Conservation (phyloP, 1,140 invertebrate genomes). For the Melitaea cinxia region DNA sequence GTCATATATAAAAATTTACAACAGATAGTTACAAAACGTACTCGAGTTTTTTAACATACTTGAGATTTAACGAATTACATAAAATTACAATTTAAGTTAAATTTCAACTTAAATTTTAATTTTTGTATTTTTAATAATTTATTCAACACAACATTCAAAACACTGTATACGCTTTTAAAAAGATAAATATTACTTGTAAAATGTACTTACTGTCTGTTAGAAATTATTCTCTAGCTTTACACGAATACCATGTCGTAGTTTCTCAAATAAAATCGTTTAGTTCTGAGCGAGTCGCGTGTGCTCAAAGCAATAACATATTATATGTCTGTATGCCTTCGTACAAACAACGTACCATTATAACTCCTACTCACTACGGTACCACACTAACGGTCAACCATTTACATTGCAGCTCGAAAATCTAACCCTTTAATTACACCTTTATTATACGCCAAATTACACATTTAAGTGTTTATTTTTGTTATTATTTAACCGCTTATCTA, state of each 20-base stretch:
- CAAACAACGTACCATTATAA: background rate
- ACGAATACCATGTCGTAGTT: background rate
- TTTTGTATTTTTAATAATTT: no score
- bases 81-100: no score
- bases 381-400: conserved; percentile 13
- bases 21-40: no score
- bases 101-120: no score
- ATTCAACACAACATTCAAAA: no score
- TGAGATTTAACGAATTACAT: no score
- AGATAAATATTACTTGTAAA: no score
- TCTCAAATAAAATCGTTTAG: background rate
- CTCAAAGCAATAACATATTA: conserved; percentile 1
- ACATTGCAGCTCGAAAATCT: conserved; percentile 11
- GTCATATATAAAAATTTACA: no score
- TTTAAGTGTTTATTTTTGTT: background rate
- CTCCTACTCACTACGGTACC: conserved; percentile 16
- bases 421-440: conserved; percentile 17
- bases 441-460: conserved; percentile 11
- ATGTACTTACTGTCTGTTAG: background rate
- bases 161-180: no score
- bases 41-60: no score
- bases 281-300: conserved; percentile 7
- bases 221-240: background rate
- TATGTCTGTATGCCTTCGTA: conserved; percentile 5
- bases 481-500: background rate